A percentile compares a stretch with the other conserved stretches of the same genome.
phyloP scores from a whole-genome alignment of 2,888 invertebrate genomes.

The Drosophila niveifrons region DNA sequence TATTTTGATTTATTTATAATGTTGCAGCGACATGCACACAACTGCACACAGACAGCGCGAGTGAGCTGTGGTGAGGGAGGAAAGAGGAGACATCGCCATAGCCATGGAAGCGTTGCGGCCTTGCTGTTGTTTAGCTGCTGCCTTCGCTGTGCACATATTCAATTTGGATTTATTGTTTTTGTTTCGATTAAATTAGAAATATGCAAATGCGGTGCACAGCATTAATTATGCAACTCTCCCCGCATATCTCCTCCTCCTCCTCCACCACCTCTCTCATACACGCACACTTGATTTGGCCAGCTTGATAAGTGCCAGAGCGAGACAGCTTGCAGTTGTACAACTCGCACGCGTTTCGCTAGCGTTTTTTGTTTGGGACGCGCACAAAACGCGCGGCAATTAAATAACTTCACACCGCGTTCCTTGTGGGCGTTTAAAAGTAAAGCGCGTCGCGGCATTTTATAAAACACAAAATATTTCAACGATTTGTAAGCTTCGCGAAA shows the following conservation, averaged over 20 bases:
- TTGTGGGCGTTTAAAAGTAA: conserved; percentile 71
- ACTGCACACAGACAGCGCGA: conserved; percentile 36
- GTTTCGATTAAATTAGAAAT: conserved; percentile 83
- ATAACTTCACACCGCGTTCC: conserved; percentile 83
- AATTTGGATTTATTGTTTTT: conserved; percentile 64
- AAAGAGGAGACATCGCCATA: conserved; percentile 1
- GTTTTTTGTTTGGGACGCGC: conserved; percentile 49
- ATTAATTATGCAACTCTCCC: conserved; percentile 71
- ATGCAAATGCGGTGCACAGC: conserved; percentile 74
- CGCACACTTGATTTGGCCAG: conserved; percentile 6
- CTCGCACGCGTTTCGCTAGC: conserved; percentile 26
- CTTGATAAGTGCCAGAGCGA: conserved; percentile 13
- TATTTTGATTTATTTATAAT: conserved; percentile 84
- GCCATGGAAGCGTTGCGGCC: conserved; percentile 43
- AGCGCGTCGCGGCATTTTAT: conserved; percentile 73
- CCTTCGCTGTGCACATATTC: conserved; percentile 48
- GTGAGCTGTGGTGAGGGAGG: neutral
- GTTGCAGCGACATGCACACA: conserved; percentile 83
- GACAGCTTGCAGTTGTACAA: conserved; percentile 1
- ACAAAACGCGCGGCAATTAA: conserved; percentile 77
- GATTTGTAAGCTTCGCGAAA: conserved; percentile 68
- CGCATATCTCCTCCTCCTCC: neutral
- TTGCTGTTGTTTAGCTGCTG: conserved; percentile 33
- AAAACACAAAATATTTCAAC: conserved; percentile 71
- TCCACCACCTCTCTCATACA: neutral